A percentile compares a stretch with the other conserved stretches of the same genome.
These are phyloP conservation scores for Ferdinandea cuprea DNA, from an alignment of 2,888 invertebrate genomes.

Conservation along the genomic window DNA sequence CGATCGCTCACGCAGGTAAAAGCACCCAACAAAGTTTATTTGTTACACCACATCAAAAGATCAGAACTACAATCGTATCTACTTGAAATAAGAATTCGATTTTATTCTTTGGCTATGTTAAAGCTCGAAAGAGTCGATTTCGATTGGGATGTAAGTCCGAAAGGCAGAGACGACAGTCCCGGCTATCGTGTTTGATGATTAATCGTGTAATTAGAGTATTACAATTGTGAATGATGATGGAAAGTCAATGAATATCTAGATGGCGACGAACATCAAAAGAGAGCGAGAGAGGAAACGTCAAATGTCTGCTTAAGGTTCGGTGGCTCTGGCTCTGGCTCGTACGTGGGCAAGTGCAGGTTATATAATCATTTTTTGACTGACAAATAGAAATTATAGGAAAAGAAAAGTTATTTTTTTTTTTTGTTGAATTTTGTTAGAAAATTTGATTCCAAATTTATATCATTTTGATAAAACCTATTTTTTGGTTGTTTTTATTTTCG, in stretches of 20 bases:
- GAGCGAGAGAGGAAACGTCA: conserved; percentile 12
- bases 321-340: not conserved
- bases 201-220: conserved; percentile 65
- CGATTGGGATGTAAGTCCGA: no score
- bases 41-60: conserved; percentile 39
- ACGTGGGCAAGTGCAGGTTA: not conserved
- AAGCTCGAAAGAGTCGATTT: not conserved
- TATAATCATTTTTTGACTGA: not conserved
- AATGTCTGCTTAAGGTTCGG: conserved; percentile 33
- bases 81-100: not conserved
- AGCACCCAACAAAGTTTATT: conserved; percentile 10
- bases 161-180: not conserved
- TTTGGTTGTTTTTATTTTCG: no score
- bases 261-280: not conserved
- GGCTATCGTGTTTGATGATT: conserved; percentile 52
- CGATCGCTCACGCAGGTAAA: conserved; percentile 41
- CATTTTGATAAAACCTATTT: conserved; percentile 46
- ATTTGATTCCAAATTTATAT: not conserved
- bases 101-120: not conserved
- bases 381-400: conserved; percentile 9
- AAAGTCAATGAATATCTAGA: conserved; percentile 15
- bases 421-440: not conserved
- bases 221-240: conserved; percentile 41
- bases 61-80: not conserved
- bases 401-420: not conserved